These are phyloP conservation scores for Lycodopsis pacificus DNA, from an alignment of 2,797 vertebrate species.

Conservation along the genomic window DNA sequence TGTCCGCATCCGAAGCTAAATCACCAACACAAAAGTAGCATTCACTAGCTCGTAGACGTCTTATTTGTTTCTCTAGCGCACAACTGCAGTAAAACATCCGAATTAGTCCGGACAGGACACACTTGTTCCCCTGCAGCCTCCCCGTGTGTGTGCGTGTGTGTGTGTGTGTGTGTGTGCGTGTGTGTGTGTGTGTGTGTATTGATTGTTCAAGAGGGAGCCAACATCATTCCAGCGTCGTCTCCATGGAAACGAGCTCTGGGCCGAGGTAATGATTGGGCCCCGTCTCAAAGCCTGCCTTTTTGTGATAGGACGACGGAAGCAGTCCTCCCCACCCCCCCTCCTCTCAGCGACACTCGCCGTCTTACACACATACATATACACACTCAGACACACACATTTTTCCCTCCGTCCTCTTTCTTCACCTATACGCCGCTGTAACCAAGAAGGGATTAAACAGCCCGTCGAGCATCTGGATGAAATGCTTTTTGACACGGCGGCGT, in stretches of 20 bases:
- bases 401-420: slow-evolving; percentile 69
- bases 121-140: slow-evolving; percentile 69
- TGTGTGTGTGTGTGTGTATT: slow-evolving; percentile 44
- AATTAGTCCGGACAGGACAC: slow-evolving; percentile 54
- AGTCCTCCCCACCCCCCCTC: slow-evolving; percentile 76
- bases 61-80: slow-evolving; percentile 17
- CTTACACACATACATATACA: slow-evolving; percentile 68
- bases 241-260: slow-evolving; percentile 86
- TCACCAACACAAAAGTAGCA: slow-evolving; percentile 1
- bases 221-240: slow-evolving; percentile 90
- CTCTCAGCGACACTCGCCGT: slow-evolving; percentile 75
- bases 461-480: slow-evolving; percentile 60
- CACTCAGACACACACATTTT: slow-evolving; percentile 63
- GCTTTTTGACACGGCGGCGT: slow-evolving; percentile 44
- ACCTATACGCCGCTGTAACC: slow-evolving; percentile 73
- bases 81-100: slow-evolving; percentile 55
- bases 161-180: too few species aligned
- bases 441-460: slow-evolving; percentile 72
- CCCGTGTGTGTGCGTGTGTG: slow-evolving; percentile 40
- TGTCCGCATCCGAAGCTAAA: neutral
- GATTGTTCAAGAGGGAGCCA: slow-evolving; percentile 85
- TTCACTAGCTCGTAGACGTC: slow-evolving; percentile 7
- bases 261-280: slow-evolving; percentile 80
- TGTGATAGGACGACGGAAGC: slow-evolving; percentile 81
- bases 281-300: slow-evolving; percentile 77